These are phyloP conservation scores for Taeniopygia guttata DNA, from an alignment of 2,797 vertebrate genomes.

Conservation along the genomic window DNA sequence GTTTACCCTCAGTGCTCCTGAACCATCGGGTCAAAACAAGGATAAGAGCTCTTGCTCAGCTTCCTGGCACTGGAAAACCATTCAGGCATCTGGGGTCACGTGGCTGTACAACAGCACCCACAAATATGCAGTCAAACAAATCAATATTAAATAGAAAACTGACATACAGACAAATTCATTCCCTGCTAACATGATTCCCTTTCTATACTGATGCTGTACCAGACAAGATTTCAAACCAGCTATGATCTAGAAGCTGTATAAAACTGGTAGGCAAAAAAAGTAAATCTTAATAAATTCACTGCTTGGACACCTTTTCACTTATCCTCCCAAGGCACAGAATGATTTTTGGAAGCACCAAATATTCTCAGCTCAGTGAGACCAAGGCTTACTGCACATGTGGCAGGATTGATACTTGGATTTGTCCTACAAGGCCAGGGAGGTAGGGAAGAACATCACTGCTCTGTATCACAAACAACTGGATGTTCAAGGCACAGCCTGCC, in stretches of 20 bases:
- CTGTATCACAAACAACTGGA: background rate
- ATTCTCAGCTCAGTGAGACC: background rate
- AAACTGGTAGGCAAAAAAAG: background rate
- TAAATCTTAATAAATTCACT: slow-evolving; percentile 37
- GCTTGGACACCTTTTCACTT: slow-evolving; percentile 50
- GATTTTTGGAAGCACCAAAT: background rate
- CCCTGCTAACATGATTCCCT: background rate
- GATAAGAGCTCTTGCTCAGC: background rate
- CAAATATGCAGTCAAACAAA: background rate
- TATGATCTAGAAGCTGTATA: slow-evolving; percentile 1
- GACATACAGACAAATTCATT: background rate
- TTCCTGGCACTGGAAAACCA: background rate
- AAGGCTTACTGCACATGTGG: background rate
- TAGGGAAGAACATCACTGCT: background rate
- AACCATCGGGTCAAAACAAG: background rate
- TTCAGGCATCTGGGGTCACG: background rate
- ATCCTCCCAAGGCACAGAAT: background rate
- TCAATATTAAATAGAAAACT: slow-evolving; percentile 11
- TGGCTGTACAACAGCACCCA: background rate
- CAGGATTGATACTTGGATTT: background rate
- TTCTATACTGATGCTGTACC: background rate
- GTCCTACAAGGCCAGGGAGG: background rate
- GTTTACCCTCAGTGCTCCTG: background rate
- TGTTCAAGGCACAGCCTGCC: background rate
- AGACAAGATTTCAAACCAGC: background rate